These are phyloP conservation scores for Cephus pulcher DNA, from an alignment of 2,888 invertebrate genomes.

Conservation along the genomic window DNA sequence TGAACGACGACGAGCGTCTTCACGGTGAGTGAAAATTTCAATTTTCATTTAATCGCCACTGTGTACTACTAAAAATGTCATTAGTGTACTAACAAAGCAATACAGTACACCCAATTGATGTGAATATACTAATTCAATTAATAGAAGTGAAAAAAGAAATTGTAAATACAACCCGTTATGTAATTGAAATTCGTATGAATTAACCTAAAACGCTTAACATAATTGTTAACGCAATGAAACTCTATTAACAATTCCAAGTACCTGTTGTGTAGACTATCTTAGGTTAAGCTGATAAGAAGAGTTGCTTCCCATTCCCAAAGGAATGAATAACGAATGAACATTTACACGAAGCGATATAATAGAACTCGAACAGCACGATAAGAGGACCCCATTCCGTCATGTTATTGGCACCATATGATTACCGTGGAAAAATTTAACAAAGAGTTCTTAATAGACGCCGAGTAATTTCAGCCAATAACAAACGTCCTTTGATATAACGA, in stretches of 20 bases:
- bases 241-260: not conserved
- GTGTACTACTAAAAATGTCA: not conserved
- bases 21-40: slow-evolving; percentile 45
- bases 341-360: not conserved
- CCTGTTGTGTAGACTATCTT: not conserved
- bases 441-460: slow-evolving; percentile 26
- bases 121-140: not conserved
- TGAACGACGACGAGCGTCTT: slow-evolving; percentile 38
- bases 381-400: not conserved
- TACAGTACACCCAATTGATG: not conserved
- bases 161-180: not conserved
- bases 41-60: slow-evolving; percentile 52
- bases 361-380: not conserved
- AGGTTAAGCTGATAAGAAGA: not conserved
- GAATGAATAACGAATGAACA: not conserved
- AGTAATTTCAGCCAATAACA: slow-evolving; percentile 27
- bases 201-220: not conserved
- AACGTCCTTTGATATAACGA: slow-evolving; percentile 16
- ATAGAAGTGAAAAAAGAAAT: not conserved
- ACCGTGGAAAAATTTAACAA: slow-evolving; percentile 12
- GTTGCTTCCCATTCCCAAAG: not conserved
- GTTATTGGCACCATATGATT: not conserved
- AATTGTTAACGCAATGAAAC: not conserved
- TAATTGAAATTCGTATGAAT: not conserved
- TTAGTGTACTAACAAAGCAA: not conserved